Evolutionary conservation across 2,888 invertebrate species (phyloP).

Genomic region (Macrosiphum euphorbiae): DNA sequence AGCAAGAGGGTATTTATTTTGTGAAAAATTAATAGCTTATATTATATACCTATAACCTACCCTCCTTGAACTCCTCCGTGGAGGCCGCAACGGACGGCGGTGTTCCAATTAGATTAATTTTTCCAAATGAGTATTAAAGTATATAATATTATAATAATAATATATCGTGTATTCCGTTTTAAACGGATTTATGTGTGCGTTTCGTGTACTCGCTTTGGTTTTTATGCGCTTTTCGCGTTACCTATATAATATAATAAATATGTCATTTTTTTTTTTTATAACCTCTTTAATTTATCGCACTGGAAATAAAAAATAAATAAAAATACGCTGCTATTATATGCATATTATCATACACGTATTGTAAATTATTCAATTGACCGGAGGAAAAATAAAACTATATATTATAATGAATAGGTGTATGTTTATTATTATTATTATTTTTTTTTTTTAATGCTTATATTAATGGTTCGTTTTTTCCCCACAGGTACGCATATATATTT

Average conservation of each 20-base stretch:
- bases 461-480: conserved; percentile 32
- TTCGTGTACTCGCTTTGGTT: background rate
- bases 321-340: conserved; percentile 22
- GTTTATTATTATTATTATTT: background rate
- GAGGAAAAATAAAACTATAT: conserved; percentile 38
- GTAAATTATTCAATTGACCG: conserved; percentile 62
- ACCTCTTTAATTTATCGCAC: conserved; percentile 52
- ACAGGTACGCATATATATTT: conserved; percentile 42
- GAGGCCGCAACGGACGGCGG: background rate
- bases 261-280: conserved; percentile 57
- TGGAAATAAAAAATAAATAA: conserved; percentile 38
- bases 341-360: conserved; percentile 22
- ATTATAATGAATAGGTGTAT: conserved; percentile 34
- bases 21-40: background rate
- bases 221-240: background rate
- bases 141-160: background rate
- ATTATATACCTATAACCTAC: background rate
- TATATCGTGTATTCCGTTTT: background rate
- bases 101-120: background rate
- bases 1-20: background rate
- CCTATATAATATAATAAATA: conserved; percentile 33
- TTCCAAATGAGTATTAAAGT: conserved; percentile 1
- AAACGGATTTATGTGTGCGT: conserved; percentile 25
- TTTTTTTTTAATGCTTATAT: conserved; percentile 26
- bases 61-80: background rate